Percentiles rank a stretch among this genome's conserved stretches.
Conservation (phyloP, 1,140 invertebrate genomes). For the Bombus consobrinus region DNA sequence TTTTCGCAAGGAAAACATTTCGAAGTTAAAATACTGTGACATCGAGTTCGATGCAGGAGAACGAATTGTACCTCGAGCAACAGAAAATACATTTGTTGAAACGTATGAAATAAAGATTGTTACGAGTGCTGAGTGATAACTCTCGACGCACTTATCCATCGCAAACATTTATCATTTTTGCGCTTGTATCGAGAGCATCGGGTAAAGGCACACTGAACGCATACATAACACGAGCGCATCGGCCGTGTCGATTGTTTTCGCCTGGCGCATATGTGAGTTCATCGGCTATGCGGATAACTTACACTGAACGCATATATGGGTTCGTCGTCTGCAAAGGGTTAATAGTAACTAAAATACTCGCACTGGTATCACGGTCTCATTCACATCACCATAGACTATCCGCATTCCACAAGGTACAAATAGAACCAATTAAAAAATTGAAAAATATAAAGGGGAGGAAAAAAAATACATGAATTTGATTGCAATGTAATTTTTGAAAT, state of each 20-base stretch:
- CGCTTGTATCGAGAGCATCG: neutral
- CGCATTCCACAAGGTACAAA: no score
- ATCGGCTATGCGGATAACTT: conserved; percentile 2
- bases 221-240: neutral
- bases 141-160: neutral
- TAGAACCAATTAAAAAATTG: no score
- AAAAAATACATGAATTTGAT: neutral
- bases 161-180: neutral
- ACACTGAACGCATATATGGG: conserved; percentile 9
- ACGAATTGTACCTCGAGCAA: neutral
- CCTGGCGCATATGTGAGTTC: neutral
- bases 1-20: neutral
- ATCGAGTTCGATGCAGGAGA: neutral
- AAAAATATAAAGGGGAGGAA: neutral
- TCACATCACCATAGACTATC: neutral
- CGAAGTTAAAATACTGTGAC: neutral
- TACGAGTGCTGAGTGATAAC: neutral
- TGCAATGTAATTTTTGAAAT: no score
- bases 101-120: neutral
- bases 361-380: conserved; percentile 6
- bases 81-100: neutral
- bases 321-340: conserved; percentile 9
- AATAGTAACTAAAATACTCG: conserved; percentile 12
- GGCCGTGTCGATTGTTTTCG: neutral
- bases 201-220: neutral